Evolutionary conservation across 2,888 invertebrate species (phyloP), one percentile per base, ranked within the genome.

Genomic region (Epirrita christyi): DNA sequence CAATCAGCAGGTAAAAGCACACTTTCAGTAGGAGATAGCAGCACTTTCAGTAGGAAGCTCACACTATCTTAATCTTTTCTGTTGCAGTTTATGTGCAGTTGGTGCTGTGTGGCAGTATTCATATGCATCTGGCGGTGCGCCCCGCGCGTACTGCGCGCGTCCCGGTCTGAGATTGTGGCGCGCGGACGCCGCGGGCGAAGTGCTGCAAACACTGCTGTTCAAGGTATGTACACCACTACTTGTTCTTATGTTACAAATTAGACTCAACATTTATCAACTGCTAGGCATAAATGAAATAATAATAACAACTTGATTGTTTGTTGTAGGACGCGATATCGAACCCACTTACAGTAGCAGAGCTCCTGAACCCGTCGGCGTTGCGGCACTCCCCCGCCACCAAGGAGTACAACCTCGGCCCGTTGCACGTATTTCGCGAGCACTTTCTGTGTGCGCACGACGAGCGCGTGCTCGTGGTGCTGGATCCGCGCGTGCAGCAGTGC

Each of bases 161-260:
- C 96, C 97, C 13, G 97, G 97, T 6, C 91, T 96, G 59, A 92
- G 98, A 37, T 92, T 98, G 69, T 98, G 98, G 98, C 92, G 96
- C 56, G 95, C 97, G 0, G 95, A 96, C 85, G 81, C 92, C 15
- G 80, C 87, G 32, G 98, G 98, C 0, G 93, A 94, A 62, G 98
- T 98, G n/a, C 93, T 94, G 52, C 96, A 96, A 85, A 98, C 98
- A 0, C 88, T 97, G 43, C 93, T 98, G 21, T 97, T 97, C 79
- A 97, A 97, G 92, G 97, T 95, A 10, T 3, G n/a, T 6, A 9
- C 9, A 29, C 15, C 13, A 37, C 6, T 6, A n/a, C n/a, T n/a
- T n/a, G n/a, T n/a, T n/a, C n/a, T n/a, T n/a, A n/a, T n/a, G n/a
- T n/a, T n/a, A n/a, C n/a, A n/a, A n/a, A n/a, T n/a, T n/a, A n/a